Evolutionary conservation across 2,888 invertebrate genomes (phyloP).

Genomic region (Volucella zonaria): DNA sequence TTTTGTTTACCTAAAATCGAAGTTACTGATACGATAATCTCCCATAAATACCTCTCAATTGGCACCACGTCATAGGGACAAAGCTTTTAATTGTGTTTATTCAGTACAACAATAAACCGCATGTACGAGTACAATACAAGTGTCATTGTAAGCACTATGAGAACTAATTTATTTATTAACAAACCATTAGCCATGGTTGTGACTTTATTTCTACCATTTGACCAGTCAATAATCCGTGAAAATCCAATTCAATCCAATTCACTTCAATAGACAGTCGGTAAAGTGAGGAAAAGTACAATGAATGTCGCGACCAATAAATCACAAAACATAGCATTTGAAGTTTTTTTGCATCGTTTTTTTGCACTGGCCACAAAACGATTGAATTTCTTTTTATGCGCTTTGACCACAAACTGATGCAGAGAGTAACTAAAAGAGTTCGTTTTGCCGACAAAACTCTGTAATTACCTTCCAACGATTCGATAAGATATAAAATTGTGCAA

Average conservation of each 20-base stretch:
- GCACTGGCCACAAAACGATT: conserved; percentile 60
- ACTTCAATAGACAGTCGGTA: not conserved
- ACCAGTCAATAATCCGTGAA: conserved; percentile 38
- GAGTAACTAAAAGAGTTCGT: conserved; percentile 33
- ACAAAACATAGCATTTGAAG: conserved; percentile 33
- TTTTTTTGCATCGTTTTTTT: conserved; percentile 4
- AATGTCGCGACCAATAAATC: conserved; percentile 63
- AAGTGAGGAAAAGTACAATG: conserved; percentile 6
- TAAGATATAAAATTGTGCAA: conserved; percentile 66
- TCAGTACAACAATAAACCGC: not conserved
- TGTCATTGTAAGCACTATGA: not conserved
- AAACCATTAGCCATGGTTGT: conserved; percentile 11
- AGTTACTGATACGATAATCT: too few species aligned
- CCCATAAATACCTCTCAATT: too few species aligned
- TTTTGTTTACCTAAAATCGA: too few species aligned
- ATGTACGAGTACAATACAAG: not conserved
- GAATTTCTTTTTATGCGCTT: not conserved
- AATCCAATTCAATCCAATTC: conserved; percentile 1
- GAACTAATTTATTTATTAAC: conserved; percentile 9
- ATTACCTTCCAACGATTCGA: conserved; percentile 58
- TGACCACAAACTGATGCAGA: not conserved
- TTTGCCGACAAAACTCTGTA: conserved; percentile 62
- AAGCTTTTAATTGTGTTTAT: not conserved
- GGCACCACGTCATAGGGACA: too few species aligned
- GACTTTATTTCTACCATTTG: conserved; percentile 25